Base-by-base conservation (phyloP, 2,888 invertebrate species). In the Acleris laterana region DNA sequence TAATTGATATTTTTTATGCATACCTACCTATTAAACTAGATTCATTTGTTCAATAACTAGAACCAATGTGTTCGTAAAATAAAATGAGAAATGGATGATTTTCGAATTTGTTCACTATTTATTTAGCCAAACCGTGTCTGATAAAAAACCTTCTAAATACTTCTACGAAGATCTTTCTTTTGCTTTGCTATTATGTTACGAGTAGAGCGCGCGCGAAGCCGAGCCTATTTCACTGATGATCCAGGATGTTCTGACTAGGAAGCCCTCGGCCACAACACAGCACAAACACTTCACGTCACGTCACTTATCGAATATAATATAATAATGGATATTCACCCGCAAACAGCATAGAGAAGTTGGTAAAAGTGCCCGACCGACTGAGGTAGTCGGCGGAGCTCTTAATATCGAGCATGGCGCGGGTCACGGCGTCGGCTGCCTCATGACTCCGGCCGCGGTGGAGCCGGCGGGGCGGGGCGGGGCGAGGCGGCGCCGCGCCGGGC, bases 321-420 rank as follows among this genome's bases (percentile, higher is more conserved):
- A 72, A 79, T 73, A 73, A 76, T 70, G 63, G 63, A 89, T 88
- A 94, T 93, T 94, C 96, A 97, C 97, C 97, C 93, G 97, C 97
- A 94, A 98, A 97, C 84, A 98, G 95, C 98, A 98, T 98, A 91
- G 98, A 97, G 94, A 98, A 97, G 94, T 98, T 98, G 90, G 97
- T 96, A 90, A 98, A 97, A 72, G 97, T 97, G 86, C 97, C 97
- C 87, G 97, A 96, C 93, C 97, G 96, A 93, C 96, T 96, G 85
- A 98, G 95, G 93, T 98, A 97, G 94, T 97, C 97, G 92, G 97
- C 96, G 82, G 97, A 96, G 83, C 96, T 96, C 93, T 98, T 98
- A 86, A 98, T 97, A 95, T 98, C 98, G 93, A 98, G 95, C 98
- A 98, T 98, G 85, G 75, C 82, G 82, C 83, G 79, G 81, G 71